Conservation (phyloP, 2,888 invertebrate genomes). For the Opisthograptis luteolata region DNA sequence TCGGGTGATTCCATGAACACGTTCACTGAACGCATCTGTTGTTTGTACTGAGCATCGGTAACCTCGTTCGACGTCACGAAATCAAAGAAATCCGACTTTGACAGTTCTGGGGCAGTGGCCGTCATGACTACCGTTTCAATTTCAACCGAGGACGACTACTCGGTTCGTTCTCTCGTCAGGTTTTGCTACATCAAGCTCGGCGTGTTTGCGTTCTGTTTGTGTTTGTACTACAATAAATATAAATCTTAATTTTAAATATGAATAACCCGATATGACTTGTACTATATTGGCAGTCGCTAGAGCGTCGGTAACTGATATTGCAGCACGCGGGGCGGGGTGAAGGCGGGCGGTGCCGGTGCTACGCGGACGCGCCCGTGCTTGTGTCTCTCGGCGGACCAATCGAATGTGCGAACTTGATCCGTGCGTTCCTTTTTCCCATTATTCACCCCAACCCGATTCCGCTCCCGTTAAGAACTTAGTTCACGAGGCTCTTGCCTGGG, state of each 20-base stretch:
- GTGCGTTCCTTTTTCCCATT: slow-evolving; percentile 82
- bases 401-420: slow-evolving; percentile 80
- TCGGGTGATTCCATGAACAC: slow-evolving; percentile 86
- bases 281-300: slow-evolving; percentile 82
- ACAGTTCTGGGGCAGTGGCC: slow-evolving; percentile 93
- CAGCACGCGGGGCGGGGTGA: slow-evolving; percentile 46
- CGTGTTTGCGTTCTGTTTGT: slow-evolving; percentile 50
- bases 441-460: slow-evolving; percentile 71
- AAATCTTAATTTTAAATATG: slow-evolving; percentile 74
- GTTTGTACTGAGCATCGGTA: slow-evolving; percentile 87
- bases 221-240: slow-evolving; percentile 80
- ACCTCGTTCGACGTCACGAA: slow-evolving; percentile 93
- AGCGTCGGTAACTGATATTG: slow-evolving; percentile 81
- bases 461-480: slow-evolving; percentile 62
- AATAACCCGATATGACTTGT: slow-evolving; percentile 82
- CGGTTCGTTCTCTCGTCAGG: slow-evolving; percentile 56
- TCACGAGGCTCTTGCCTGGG: slow-evolving; percentile 47
- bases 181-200: slow-evolving; percentile 61
- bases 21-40: slow-evolving; percentile 88
- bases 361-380: slow-evolving; percentile 65
- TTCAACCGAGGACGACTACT: slow-evolving; percentile 72
- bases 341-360: slow-evolving; percentile 56
- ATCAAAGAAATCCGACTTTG: slow-evolving; percentile 95
- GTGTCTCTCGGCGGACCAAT: slow-evolving; percentile 77
- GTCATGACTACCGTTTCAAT: slow-evolving; percentile 91